A percentile compares a stretch with the other conserved stretches of the same genome.
Evolutionary conservation across 2,113 vertebrate species (phyloP).

Genomic region (Rhea pennata): DNA sequence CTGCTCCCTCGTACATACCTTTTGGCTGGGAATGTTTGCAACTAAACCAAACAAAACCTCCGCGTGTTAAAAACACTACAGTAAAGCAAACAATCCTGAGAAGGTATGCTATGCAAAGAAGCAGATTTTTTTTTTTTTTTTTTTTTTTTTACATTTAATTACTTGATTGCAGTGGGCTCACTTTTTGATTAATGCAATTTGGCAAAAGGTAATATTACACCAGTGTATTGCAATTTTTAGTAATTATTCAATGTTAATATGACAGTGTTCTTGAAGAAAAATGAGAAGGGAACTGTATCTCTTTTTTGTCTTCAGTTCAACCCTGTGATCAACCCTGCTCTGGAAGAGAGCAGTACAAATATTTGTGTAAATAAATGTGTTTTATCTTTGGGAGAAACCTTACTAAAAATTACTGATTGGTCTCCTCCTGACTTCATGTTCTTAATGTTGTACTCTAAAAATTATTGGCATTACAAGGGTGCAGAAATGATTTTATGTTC

Average conservation of each 20-base stretch:
- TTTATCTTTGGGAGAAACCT: slow-evolving; percentile 72
- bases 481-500: slow-evolving; percentile 64
- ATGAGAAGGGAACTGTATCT: slow-evolving; percentile 68
- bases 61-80: background rate
- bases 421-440: slow-evolving; percentile 52
- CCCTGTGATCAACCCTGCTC: slow-evolving; percentile 66
- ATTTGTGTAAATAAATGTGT: slow-evolving; percentile 73
- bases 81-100: slow-evolving; percentile 52
- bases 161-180: slow-evolving; percentile 78
- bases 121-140: slow-evolving; percentile 29
- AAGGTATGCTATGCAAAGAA: slow-evolving; percentile 62
- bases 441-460: slow-evolving; percentile 68
- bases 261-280: slow-evolving; percentile 77
- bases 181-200: slow-evolving; percentile 84
- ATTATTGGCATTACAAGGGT: slow-evolving; percentile 75
- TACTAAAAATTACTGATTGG: slow-evolving; percentile 63
- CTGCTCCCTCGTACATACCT: slow-evolving; percentile 10
- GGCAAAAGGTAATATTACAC: slow-evolving; percentile 83
- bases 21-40: slow-evolving; percentile 25
- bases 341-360: slow-evolving; percentile 63
- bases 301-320: slow-evolving; percentile 68
- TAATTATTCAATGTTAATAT: slow-evolving; percentile 81
- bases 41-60: slow-evolving; percentile 17
- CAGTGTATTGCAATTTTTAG: slow-evolving; percentile 78
- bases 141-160: slow-evolving; percentile 71